Conservation (phyloP, 2,113 vertebrate species). For the Pedionomus torquatus region DNA sequence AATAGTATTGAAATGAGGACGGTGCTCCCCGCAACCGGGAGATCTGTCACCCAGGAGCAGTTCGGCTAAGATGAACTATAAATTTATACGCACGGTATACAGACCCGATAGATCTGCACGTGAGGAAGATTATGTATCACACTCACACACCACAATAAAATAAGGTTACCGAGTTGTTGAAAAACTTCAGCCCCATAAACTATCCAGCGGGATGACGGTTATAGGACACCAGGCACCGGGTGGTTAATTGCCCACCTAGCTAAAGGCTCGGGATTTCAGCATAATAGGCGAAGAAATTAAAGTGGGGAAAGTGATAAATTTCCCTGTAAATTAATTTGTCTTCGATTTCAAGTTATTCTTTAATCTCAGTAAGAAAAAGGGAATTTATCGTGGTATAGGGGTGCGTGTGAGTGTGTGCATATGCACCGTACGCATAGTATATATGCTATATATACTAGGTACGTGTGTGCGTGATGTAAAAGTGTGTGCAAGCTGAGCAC, state of each 20-base stretch:
- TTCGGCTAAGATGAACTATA: background rate
- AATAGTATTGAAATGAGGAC: background rate
- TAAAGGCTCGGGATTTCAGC: background rate
- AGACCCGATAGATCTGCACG: background rate
- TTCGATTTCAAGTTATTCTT: conserved; percentile 7
- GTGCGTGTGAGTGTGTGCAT: background rate
- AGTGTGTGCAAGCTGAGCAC: background rate
- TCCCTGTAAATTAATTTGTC: background rate
- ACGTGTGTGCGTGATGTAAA: background rate
- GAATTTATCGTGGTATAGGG: background rate
- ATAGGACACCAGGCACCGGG: background rate
- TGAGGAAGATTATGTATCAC: background rate
- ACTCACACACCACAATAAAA: background rate
- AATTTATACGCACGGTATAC: background rate
- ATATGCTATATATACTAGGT: fast-evolving
- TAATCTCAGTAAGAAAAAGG: background rate
- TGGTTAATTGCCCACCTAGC: background rate
- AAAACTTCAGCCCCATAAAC: background rate
- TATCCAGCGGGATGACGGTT: background rate
- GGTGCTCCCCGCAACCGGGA: background rate
- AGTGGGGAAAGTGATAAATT: background rate
- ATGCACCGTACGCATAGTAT: fast-evolving
- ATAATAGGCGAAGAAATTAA: background rate
- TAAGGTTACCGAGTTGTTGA: background rate
- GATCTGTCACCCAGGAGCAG: background rate